Evolutionary conservation across 1,140 invertebrate genomes (phyloP), one percentile per base, ranked within the genome.

Genomic region (Danaus plexippus): DNA sequence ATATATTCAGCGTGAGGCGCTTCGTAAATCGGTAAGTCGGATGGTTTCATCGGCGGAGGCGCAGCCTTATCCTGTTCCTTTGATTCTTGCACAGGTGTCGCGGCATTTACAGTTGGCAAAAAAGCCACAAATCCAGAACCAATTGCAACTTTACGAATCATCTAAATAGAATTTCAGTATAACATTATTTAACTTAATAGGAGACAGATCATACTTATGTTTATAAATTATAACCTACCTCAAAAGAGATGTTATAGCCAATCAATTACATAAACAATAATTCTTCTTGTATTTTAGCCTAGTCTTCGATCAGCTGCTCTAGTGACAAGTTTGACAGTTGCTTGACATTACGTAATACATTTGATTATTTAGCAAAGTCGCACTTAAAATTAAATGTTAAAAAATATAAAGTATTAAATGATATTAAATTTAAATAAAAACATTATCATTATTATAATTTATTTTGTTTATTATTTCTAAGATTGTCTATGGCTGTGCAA

Each of bases 1-100:
- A 55, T 74, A 56, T 85, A 87, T 22, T 85, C 80, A 11, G 83
- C 77, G 54, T 87, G 83, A 12, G 79, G 84, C 1, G 84, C 68
- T 40, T 87, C 88, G 57, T 90, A 90, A 58, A 90, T 83, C 10
- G 89, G 89, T 22, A 90, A 73, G 18, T 90, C 89, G 8, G 88
- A 88, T 0, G 83, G 83, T 64, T 79, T 85, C 71, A 88, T 89
- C 6, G 77, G 77, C 3, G 75, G 72, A 10, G 77, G 78, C 69
- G 74, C n/a, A 48, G 22, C 22, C 10, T 56, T 56, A 11, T 49
- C 50, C 2, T 72, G 71, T 43, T 70, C 77, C 11, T 53, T 61
- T 0, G 67, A 52, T 1, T 71, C 71, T 10, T 58, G 66, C 11
- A 87, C 57, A n/a, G 85, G 85, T 44, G 71, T 69, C 6, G 87